phyloP scores from a whole-genome alignment of 2,888 invertebrate species.

The Stenchaetothrips biformis region DNA sequence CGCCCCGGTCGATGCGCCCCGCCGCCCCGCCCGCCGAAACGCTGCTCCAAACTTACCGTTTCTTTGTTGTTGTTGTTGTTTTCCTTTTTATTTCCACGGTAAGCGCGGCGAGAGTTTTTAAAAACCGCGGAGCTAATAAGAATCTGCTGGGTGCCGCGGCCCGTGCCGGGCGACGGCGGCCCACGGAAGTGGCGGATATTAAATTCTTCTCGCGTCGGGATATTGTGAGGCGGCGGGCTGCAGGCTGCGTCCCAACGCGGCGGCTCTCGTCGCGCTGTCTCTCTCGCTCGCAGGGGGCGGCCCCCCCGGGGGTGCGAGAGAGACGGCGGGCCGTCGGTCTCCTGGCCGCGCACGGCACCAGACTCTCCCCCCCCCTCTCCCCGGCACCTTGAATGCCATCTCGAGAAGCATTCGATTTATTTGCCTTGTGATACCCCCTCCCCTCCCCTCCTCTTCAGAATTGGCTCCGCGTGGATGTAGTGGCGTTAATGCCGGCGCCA shows the following conservation, averaged over 20 bases:
- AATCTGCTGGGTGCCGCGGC: background rate
- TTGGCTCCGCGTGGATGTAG: background rate
- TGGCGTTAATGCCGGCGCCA: background rate
- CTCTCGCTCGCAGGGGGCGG: background rate
- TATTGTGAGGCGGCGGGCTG: background rate
- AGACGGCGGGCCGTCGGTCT: no score
- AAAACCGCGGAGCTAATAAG: background rate
- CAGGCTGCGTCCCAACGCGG: background rate
- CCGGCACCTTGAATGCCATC: no score
- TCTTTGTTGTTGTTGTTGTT: background rate
- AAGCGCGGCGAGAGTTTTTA: background rate
- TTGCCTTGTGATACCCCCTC: background rate
- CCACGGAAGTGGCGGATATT: background rate
- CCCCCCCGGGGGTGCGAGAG: background rate
- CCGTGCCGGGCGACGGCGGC: background rate
- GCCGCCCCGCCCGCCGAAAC: no score
- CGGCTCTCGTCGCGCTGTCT: no score
- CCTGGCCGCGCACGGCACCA: no score
- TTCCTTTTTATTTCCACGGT: background rate
- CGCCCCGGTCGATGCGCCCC: no score
- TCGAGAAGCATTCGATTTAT: slow-evolving; percentile 11
- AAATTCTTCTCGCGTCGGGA: slow-evolving; percentile 5
- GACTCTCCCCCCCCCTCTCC: no score
- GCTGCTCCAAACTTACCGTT: background rate
- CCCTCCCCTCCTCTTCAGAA: background rate